Evolutionary conservation across 2,113 vertebrate genomes (phyloP).

Genomic region (Platycercus adscitus): DNA sequence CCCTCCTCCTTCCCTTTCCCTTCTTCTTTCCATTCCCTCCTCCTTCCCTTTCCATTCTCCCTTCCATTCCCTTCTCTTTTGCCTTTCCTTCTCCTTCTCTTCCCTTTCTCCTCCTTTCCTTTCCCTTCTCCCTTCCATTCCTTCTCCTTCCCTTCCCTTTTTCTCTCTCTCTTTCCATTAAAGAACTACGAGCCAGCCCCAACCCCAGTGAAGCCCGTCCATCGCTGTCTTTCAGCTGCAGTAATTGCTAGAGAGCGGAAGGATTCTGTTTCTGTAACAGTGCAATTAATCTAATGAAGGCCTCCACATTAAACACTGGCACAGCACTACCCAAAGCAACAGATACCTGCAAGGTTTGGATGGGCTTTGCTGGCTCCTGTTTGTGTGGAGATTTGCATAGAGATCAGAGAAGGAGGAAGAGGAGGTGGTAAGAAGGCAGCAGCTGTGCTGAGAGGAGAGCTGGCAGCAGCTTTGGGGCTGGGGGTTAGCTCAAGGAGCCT

Average conservation of each 20-base stretch:
- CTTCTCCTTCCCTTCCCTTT: not conserved
- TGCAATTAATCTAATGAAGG: not conserved
- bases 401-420: constrained; percentile 20
- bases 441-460: not conserved
- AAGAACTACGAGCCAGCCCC: not conserved
- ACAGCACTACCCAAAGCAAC: not conserved
- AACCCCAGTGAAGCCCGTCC: not conserved
- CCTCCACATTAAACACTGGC: not conserved
- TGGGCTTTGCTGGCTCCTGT: not conserved
- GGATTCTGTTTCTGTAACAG: not conserved
- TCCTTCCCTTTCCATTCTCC: not conserved
- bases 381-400: not conserved
- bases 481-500: not conserved
- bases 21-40: no score
- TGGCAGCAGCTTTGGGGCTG: not conserved
- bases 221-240: not conserved
- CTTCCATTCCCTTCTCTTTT: not conserved
- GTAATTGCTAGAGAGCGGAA: not conserved
- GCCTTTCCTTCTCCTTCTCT: no score
- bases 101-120: no score
- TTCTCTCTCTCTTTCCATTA: not conserved
- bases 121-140: not conserved
- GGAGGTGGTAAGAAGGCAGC: not conserved
- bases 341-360: constrained; percentile 18
- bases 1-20: no score